Base-by-base conservation (phyloP, 2,888 invertebrate genomes). In the Heliconius aoede region DNA sequence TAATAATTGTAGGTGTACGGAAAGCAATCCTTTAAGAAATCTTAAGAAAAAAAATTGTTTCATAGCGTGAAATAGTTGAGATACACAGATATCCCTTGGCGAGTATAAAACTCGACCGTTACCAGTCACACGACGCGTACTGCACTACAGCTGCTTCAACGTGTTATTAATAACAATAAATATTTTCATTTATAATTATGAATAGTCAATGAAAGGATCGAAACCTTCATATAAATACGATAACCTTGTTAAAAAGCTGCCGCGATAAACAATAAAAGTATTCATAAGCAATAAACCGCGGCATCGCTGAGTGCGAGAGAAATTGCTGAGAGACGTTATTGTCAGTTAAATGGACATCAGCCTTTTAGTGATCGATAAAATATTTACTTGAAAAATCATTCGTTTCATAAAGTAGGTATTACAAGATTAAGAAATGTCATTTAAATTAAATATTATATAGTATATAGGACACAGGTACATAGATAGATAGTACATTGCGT, bases 291-390 rank as follows among this genome's bases (percentile, higher is more conserved):
- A 69, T 75, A 75, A 69, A 69, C 18, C 51, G 28, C 28, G 51
- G 26, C 55, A 46, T 75, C 61, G 30, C 26, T 62, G 30, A n/a
- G n/a, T 40, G 64, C 36, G 62, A 69, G 73, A 69, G 58, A n/a
- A n/a, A n/a, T n/a, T 64, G 62, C 69, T 69, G 74, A 75, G 51
- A 62, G 72, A 76, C 74, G 21, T 67, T 74, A 68, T 78, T 74
- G 74, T 74, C 74, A 69, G 76, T 76, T 79, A 79, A 78, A 78
- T 46, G 73, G 74, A 64, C 72, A 74, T 76, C 71, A 74, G 72
- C 73, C 58, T 62, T 78, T 79, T 77, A 79, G 24, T 64, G 74
- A 62, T 40, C 40, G 30, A 28, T 74, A 78, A 76, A 76, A 74
- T 74, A 74, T 76, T 76, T 79, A 80, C 76, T 78, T 76, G 71